Conservation (phyloP, 2,888 invertebrate species). For the Sphaerophoria taeniata region DNA sequence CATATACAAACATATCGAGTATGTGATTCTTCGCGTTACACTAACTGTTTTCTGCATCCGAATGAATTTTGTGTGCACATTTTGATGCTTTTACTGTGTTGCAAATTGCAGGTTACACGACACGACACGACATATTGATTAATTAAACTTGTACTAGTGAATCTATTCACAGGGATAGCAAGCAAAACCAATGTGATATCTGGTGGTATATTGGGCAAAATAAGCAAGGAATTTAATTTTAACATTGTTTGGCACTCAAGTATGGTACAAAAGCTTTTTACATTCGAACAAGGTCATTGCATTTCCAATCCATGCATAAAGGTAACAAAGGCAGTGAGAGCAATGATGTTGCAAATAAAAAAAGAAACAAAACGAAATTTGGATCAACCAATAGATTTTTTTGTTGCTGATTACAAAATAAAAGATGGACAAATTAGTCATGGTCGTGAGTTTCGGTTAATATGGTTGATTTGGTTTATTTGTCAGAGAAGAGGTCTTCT, state of each 20-base stretch:
- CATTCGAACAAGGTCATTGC: conserved; percentile 1
- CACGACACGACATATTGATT: conserved; percentile 34
- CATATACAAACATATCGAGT: not conserved
- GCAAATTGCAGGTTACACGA: not conserved
- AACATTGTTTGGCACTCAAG: conserved; percentile 33
- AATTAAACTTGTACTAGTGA: conserved; percentile 34
- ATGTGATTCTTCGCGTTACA: conserved; percentile 17
- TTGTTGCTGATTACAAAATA: not conserved
- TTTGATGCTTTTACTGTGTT: conserved; percentile 22
- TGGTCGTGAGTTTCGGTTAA: no score
- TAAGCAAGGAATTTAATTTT: conserved; percentile 48
- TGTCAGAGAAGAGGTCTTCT: no score
- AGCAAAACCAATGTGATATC: no score
- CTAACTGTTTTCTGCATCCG: not conserved
- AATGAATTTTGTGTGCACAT: conserved; percentile 32
- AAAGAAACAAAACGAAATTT: not conserved
- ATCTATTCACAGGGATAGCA: not conserved
- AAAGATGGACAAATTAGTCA: no score
- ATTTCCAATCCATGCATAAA: not conserved
- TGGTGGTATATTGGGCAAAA: conserved; percentile 18
- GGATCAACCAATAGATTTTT: not conserved
- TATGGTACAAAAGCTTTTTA: not conserved
- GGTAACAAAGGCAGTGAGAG: not conserved
- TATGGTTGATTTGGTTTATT: no score
- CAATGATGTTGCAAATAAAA: not conserved